Percentiles rank a stretch among this genome's conserved stretches.
Conservation (phyloP, 2,113 vertebrate species). For the Channa argus region DNA sequence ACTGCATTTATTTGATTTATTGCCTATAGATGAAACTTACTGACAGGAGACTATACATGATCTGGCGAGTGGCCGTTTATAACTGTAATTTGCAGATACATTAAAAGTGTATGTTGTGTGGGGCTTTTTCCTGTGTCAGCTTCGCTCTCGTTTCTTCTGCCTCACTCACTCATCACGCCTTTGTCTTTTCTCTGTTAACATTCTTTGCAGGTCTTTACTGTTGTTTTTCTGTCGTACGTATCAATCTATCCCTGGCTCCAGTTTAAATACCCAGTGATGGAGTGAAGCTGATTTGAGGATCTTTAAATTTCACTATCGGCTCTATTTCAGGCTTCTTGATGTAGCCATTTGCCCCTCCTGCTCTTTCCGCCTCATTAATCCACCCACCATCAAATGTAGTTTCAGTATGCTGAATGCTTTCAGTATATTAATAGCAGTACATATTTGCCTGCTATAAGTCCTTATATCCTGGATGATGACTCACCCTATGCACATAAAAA, state of each 20-base stretch:
- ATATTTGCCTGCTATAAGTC: slow-evolving; percentile 28
- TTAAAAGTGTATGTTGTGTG: slow-evolving; percentile 50
- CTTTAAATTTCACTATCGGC: slow-evolving; percentile 26
- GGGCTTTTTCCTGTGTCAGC: slow-evolving; percentile 30
- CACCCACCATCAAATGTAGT: slow-evolving; percentile 3
- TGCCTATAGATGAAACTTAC: slow-evolving; percentile 30
- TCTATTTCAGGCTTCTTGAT: slow-evolving; percentile 14
- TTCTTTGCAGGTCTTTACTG: slow-evolving; percentile 20
- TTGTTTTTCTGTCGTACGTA: neutral
- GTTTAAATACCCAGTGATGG: slow-evolving; percentile 18
- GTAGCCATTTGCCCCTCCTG: slow-evolving; percentile 11
- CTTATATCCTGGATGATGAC: slow-evolving; percentile 41
- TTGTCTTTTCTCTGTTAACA: neutral
- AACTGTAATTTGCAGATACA: slow-evolving; percentile 56
- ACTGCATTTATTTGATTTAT: slow-evolving; percentile 24
- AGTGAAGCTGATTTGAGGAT: slow-evolving; percentile 20
- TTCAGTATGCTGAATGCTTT: slow-evolving; percentile 20
- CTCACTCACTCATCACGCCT: neutral
- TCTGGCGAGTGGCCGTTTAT: slow-evolving; percentile 46
- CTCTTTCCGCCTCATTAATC: slow-evolving; percentile 34
- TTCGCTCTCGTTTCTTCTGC: neutral
- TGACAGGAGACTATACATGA: slow-evolving; percentile 3
- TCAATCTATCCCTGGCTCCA: slow-evolving; percentile 2
- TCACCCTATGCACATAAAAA: slow-evolving; percentile 33
- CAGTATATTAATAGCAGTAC: slow-evolving; percentile 38